Conservation (phyloP, 2,797 vertebrate genomes). For the Momotus momota region DNA sequence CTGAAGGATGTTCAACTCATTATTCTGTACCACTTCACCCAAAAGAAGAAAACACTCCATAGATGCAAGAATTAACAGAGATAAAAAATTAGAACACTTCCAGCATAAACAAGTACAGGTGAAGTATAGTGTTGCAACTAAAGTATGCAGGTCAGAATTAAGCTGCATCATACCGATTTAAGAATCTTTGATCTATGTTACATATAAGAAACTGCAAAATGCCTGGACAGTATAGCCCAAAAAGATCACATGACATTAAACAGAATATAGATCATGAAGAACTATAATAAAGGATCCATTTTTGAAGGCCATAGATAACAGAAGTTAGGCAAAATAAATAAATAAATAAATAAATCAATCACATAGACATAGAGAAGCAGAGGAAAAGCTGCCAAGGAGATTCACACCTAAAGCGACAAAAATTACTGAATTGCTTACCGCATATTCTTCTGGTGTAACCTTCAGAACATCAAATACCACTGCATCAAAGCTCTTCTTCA, state of each 20-base stretch:
- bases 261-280: background rate
- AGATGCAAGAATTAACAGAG: background rate
- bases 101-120: background rate
- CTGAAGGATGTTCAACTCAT: background rate
- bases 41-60: background rate
- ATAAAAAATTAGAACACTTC: background rate
- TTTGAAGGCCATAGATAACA: background rate
- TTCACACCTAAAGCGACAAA: background rate
- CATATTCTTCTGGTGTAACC: slow-evolving; percentile 99
- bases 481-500: slow-evolving; percentile 99
- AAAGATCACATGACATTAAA: background rate
- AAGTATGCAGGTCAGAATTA: background rate
- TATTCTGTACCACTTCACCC: background rate
- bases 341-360: background rate
- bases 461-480: slow-evolving; percentile 98
- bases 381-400: background rate
- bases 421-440: slow-evolving; percentile 83
- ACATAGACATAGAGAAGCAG: background rate
- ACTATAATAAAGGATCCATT: background rate
- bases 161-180: background rate
- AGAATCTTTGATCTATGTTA: background rate
- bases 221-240: background rate
- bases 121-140: background rate
- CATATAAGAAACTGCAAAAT: background rate
- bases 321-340: background rate